phyloP scores from a whole-genome alignment of 2,113 vertebrate genomes.

The Calidris pugnax region DNA sequence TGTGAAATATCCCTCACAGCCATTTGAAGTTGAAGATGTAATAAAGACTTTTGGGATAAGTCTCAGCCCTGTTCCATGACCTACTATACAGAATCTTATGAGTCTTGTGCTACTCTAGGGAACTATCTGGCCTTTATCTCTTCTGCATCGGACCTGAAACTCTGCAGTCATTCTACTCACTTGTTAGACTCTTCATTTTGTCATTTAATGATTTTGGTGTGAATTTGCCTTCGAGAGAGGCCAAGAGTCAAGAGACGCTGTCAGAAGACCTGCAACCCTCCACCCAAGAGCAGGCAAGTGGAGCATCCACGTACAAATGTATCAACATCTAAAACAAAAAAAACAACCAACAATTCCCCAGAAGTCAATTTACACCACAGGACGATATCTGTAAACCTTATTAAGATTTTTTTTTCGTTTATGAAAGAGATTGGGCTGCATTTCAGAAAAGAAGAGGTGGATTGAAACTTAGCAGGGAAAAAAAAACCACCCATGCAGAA shows the following conservation, averaged over 20 bases:
- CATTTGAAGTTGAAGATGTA: neutral
- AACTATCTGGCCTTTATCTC: neutral
- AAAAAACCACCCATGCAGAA: rapidly evolving
- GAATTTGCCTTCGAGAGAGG: neutral
- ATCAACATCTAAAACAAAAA: neutral
- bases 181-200: neutral
- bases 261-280: neutral
- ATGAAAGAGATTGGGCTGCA: neutral
- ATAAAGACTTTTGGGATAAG: neutral
- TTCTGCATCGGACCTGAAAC: neutral
- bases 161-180: neutral
- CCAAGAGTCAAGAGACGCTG: neutral
- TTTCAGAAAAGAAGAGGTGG: neutral
- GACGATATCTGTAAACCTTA: neutral
- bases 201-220: neutral
- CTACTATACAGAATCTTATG: neutral
- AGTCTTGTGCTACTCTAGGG: neutral
- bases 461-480: neutral
- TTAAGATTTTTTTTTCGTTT: neutral
- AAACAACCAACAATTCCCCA: rapidly evolving
- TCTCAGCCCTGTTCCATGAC: neutral
- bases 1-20: neutral
- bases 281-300: neutral
- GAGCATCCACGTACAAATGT: neutral
- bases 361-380: neutral